Evolutionary conservation across 2,888 invertebrate genomes (phyloP), one percentile per base, ranked within the genome.

Genomic region (Dorcus hopei): DNA sequence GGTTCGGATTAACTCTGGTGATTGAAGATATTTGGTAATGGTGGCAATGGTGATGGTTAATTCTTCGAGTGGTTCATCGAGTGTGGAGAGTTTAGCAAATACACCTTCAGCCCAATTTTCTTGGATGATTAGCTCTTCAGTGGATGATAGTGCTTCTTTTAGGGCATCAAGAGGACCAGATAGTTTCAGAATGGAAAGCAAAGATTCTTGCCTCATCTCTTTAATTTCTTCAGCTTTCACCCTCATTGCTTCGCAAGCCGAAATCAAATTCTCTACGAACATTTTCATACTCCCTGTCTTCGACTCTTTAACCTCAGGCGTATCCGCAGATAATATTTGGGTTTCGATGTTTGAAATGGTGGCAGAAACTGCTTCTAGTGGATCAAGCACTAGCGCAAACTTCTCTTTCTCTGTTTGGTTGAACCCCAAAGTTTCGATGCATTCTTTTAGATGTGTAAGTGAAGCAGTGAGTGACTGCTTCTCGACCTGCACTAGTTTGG

Each of bases 361-460:
- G 5, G 42, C 42, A 14, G 42, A 42, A 1, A 42, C 1, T 42
- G 42, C 14, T 42, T 42, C 6, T 3, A 42, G 42, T 7, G 42
- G 42, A 1, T 42, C 11, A 42, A 42, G 5, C 11, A 42, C 42
- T 3, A 11, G 8, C 4, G 9, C 45, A 23, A 45, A 19, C 23
- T n/a, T 41, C 9, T 45, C 23, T 19, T 45, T 38, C 47, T 39
- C 9, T 49, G 53, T 33, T 48, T 47, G 48, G 47, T 40, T n/a
- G 49, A 43, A 39, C 41, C 49, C 19, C 11, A 64, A 45, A 51
- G 56, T 62, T 52, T 62, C 56, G 8, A 62, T 16, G 26, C 9
- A 26, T 26, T 49, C n/a, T 50, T 52, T 52, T 14, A 52, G 16
- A 52, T 9, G 40, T 5, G 40, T 9, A 3, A 52, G 41, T n/a